These are phyloP conservation scores for Allobates femoralis DNA, from an alignment of 2,797 vertebrate genomes.

Conservation along the genomic window DNA sequence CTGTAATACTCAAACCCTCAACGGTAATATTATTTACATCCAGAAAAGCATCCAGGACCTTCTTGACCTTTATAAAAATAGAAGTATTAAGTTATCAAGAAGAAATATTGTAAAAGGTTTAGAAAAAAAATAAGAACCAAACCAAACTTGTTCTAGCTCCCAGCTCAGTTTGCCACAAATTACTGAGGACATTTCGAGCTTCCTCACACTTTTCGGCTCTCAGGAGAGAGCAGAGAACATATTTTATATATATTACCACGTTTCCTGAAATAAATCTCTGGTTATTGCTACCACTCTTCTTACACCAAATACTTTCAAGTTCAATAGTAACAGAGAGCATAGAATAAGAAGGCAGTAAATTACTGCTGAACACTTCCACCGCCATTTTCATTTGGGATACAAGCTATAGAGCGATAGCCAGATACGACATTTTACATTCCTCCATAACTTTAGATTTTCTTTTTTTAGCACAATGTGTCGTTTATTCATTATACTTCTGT, in stretches of 20 bases:
- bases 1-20: too few relatives aligned
- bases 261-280: constrained; percentile 12
- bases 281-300: neutral
- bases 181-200: neutral
- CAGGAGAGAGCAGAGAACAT: neutral
- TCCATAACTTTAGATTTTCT: neutral
- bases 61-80: neutral
- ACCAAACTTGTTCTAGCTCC: neutral
- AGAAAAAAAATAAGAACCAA: neutral
- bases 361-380: neutral
- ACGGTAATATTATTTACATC: too few relatives aligned
- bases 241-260: constrained; percentile 15
- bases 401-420: neutral
- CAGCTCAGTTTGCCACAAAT: neutral
- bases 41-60: too few relatives aligned
- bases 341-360: neutral
- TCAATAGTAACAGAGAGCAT: neutral
- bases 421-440: neutral
- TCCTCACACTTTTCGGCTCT: neutral
- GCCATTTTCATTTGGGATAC: neutral
- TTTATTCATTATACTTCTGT: too few relatives aligned
- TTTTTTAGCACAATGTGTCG: neutral
- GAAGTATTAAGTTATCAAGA: neutral
- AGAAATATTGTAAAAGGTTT: neutral
- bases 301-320: constrained; percentile 1